These are phyloP conservation scores for Muschampia staudingeri DNA, from an alignment of 2,888 invertebrate genomes.

Conservation along the genomic window DNA sequence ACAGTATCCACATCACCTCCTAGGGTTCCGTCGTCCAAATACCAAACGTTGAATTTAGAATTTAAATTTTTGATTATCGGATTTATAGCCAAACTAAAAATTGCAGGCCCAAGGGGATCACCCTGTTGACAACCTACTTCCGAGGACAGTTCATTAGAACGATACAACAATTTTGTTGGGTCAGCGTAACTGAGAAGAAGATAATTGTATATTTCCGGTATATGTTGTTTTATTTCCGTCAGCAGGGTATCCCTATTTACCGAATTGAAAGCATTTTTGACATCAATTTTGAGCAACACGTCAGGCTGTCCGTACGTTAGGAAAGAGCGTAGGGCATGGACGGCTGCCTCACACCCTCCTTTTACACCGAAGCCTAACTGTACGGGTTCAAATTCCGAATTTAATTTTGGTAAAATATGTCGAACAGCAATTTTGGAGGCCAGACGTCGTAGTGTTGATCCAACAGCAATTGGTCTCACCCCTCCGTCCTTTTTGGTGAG, in stretches of 20 bases:
- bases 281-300: slow-evolving; percentile 7
- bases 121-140: slow-evolving; percentile 12
- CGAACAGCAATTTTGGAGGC: not conserved
- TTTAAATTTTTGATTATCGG: not conserved
- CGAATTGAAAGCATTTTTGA: slow-evolving; percentile 31
- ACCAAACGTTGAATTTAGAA: too few species aligned
- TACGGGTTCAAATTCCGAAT: not conserved
- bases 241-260: not conserved
- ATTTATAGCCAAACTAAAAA: slow-evolving; percentile 25
- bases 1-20: too few species aligned
- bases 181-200: not conserved
- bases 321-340: slow-evolving; percentile 29
- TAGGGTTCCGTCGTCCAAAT: too few species aligned
- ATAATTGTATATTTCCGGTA: slow-evolving; percentile 7
- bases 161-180: slow-evolving; percentile 14
- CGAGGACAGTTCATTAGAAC: not conserved
- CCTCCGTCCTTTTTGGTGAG: not conserved
- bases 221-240: slow-evolving; percentile 6
- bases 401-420: not conserved
- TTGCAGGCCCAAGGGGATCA: not conserved
- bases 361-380: slow-evolving; percentile 46
- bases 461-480: slow-evolving; percentile 5
- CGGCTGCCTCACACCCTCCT: slow-evolving; percentile 39
- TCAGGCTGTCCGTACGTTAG: not conserved
- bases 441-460: not conserved